Evolutionary conservation across 2,797 vertebrate genomes (phyloP).

Genomic region (Sebastes paucispinis): DNA sequence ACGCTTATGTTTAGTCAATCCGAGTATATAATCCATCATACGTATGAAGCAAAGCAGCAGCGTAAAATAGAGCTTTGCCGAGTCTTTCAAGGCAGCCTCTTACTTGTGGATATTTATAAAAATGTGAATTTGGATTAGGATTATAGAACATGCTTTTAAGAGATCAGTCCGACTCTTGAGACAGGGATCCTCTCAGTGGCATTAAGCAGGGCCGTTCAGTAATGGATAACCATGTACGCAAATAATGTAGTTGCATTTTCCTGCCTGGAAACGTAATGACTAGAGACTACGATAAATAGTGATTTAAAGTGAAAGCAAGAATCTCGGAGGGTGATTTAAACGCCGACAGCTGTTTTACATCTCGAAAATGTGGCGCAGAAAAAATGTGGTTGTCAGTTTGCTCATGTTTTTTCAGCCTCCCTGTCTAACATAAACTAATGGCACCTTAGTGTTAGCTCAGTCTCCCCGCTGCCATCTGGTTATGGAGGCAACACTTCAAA

Average conservation of each 20-base stretch:
- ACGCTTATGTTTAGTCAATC: background rate
- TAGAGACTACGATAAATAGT: background rate
- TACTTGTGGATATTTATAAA: constrained; percentile 19
- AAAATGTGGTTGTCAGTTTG: background rate
- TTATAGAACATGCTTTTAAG: constrained; percentile 30
- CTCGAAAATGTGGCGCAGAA: background rate
- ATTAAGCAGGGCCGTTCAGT: background rate
- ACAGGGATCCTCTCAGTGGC: background rate
- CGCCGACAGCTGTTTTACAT: constrained; percentile 38
- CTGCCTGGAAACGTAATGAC: background rate
- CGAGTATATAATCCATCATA: background rate
- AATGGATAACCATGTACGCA: background rate
- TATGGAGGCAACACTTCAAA: constrained; percentile 23
- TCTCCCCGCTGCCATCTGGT: constrained; percentile 32
- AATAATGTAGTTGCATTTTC: background rate
- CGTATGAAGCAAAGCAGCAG: background rate
- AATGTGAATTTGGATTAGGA: constrained; percentile 19
- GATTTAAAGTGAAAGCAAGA: constrained; percentile 7
- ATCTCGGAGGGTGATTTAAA: constrained; percentile 23
- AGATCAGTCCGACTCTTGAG: constrained; percentile 24
- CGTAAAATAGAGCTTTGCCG: background rate
- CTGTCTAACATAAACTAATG: constrained; percentile 13
- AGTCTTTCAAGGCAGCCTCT: background rate
- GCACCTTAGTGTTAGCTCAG: constrained; percentile 8
- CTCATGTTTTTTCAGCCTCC: constrained; percentile 15